Conservation (phyloP, 2,888 invertebrate genomes). For the Venustoraphidia nigricollis region DNA sequence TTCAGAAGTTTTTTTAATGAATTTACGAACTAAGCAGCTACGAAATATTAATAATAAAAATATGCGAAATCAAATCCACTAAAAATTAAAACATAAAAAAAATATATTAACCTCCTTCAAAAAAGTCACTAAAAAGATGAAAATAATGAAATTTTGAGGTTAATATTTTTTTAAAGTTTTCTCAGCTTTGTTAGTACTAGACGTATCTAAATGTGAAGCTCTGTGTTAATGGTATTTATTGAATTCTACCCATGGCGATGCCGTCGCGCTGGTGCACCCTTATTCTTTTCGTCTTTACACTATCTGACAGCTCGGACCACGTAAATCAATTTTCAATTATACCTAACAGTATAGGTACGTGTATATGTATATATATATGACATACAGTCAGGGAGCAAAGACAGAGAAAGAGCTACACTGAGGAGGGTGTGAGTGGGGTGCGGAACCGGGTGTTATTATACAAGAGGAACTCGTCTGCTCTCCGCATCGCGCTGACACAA, state of each 20-base stretch:
- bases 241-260: background rate
- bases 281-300: slow-evolving; percentile 20
- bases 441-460: slow-evolving; percentile 10
- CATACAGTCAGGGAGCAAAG: slow-evolving; percentile 7
- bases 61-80: too few relatives aligned
- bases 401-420: background rate
- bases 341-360: slow-evolving; percentile 14
- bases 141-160: too few relatives aligned
- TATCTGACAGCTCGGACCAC: slow-evolving; percentile 27
- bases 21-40: too few relatives aligned
- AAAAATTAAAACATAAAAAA: too few relatives aligned
- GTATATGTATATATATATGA: slow-evolving; percentile 16
- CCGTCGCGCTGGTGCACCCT: background rate
- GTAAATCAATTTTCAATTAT: slow-evolving; percentile 36
- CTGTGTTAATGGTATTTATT: too few relatives aligned
- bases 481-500: slow-evolving; percentile 13
- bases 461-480: slow-evolving; percentile 4
- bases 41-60: too few relatives aligned
- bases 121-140: too few relatives aligned
- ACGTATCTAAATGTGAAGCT: too few relatives aligned
- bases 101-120: too few relatives aligned
- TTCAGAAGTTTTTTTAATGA: too few relatives aligned
- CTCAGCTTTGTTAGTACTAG: too few relatives aligned
- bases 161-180: too few relatives aligned
- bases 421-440: slow-evolving; percentile 11